phyloP scores from a whole-genome alignment of 2,797 vertebrate species.

The Tachyglossus aculeatus region DNA sequence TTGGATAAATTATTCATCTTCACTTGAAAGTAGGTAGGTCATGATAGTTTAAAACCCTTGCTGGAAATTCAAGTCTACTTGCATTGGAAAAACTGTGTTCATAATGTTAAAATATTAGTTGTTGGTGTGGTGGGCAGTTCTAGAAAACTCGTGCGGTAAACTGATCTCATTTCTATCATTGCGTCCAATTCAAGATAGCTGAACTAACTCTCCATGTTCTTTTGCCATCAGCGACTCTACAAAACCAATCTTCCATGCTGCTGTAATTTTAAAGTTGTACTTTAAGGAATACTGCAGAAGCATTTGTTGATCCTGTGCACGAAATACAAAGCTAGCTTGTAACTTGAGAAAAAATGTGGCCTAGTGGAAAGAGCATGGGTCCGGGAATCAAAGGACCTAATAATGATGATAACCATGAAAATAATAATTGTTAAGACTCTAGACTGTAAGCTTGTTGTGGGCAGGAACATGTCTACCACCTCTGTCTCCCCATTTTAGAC shows the following conservation, averaged over 20 bases:
- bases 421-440: too few relatives aligned
- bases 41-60: conserved; percentile 2
- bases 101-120: not conserved
- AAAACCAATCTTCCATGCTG: not conserved
- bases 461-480: too few relatives aligned
- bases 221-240: not conserved
- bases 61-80: conserved; percentile 11
- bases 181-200: not conserved
- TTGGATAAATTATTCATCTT: not conserved
- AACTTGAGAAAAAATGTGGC: not conserved
- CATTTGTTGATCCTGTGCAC: not conserved
- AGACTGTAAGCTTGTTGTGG: too few relatives aligned
- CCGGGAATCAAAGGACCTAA: too few relatives aligned
- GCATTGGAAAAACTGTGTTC: too few relatives aligned
- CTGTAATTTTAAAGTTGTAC: not conserved
- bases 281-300: conserved; percentile 14
- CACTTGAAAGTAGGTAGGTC: not conserved
- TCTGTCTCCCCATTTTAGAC: too few relatives aligned
- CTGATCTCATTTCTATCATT: conserved; percentile 10
- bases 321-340: not conserved
- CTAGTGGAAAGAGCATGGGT: too few relatives aligned
- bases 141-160: not conserved
- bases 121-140: not conserved
- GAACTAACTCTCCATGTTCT: not conserved
- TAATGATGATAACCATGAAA: too few relatives aligned